These are phyloP conservation scores for Atta colombica DNA, from an alignment of 1,140 invertebrate species.

Conservation along the genomic window DNA sequence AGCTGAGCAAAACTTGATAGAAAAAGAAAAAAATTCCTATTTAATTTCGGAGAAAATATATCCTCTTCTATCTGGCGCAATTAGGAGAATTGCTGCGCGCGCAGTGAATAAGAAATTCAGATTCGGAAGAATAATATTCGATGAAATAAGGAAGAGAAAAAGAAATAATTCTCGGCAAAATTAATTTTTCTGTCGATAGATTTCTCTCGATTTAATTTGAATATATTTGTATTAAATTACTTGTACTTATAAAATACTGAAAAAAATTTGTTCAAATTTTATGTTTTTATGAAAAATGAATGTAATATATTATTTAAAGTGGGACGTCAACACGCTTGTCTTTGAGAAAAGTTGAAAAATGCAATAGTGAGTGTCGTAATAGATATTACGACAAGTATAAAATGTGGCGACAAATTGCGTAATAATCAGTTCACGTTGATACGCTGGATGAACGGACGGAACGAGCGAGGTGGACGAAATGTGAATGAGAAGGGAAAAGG, in stretches of 20 bases:
- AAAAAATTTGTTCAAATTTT: background rate
- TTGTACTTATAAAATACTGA: background rate
- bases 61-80: background rate
- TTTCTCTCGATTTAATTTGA: background rate
- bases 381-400: constrained; percentile 19
- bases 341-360: background rate
- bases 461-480: constrained; percentile 6
- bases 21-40: background rate
- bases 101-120: background rate
- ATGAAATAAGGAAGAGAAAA: background rate
- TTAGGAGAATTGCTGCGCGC: background rate
- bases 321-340: background rate
- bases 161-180: background rate
- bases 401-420: constrained; percentile 61
- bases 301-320: background rate
- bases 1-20: background rate
- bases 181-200: background rate
- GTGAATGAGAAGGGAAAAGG: constrained; percentile 66
- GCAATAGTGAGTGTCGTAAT: constrained; percentile 24
- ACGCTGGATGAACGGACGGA: constrained; percentile 21
- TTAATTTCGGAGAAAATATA: background rate
- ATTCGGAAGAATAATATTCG: constrained; percentile 9
- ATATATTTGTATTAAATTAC: background rate
- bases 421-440: constrained; percentile 60
- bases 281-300: background rate